These are phyloP conservation scores for Manis javanica DNA, from an alignment of 2,797 vertebrate species.

Conservation along the genomic window DNA sequence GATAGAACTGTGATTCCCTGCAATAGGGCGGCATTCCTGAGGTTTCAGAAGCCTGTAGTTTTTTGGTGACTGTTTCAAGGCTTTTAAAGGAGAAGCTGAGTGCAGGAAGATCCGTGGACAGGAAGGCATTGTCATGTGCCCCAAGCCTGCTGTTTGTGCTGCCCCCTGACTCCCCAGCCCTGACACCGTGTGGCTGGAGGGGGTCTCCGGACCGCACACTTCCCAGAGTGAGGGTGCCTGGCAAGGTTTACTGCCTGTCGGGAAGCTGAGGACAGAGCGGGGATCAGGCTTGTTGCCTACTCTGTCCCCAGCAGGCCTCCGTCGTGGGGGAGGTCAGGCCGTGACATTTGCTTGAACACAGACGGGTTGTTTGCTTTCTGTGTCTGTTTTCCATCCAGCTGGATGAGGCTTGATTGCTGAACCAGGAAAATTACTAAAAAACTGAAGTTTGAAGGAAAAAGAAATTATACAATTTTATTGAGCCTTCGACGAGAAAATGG, in stretches of 20 bases:
- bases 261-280: background rate
- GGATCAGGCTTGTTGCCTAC: background rate
- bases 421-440: background rate
- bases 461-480: background rate
- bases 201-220: background rate
- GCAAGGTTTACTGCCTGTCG: too few relatives aligned
- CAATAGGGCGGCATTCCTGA: background rate
- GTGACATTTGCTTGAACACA: background rate
- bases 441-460: background rate
- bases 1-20: background rate
- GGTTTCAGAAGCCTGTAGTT: background rate
- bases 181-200: background rate
- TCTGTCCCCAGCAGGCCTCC: background rate
- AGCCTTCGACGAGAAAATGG: background rate
- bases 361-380: background rate
- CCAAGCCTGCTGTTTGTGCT: too few relatives aligned
- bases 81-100: background rate
- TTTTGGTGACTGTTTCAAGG: background rate
- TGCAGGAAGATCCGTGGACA: background rate
- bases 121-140: fast-evolving
- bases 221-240: background rate
- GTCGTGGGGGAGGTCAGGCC: fast-evolving
- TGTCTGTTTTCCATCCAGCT: background rate
- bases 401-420: background rate
- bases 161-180: too few relatives aligned